A percentile compares a stretch with the other conserved stretches of the same genome.
Evolutionary conservation across 2,888 invertebrate genomes (phyloP).

Genomic region (Ophion obscuratus): DNA sequence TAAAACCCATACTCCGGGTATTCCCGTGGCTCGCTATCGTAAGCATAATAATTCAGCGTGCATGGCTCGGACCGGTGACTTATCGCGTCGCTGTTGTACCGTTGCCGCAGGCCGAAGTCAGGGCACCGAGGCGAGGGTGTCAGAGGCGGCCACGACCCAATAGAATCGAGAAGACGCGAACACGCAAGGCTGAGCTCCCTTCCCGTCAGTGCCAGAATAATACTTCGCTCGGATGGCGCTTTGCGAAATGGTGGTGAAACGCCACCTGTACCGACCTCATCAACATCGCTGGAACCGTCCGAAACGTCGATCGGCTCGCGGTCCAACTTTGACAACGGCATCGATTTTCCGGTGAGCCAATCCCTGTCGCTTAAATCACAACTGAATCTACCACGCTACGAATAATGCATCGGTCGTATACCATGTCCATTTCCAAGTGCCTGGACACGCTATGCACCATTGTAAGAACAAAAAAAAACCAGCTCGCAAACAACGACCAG

Average conservation of each 20-base stretch:
- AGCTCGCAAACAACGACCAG: not conserved
- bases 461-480: not conserved
- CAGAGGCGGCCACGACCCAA: conserved; percentile 49
- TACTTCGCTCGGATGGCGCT: conserved; percentile 67
- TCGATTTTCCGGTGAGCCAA: conserved; percentile 76
- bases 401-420: not conserved
- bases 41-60: conserved; percentile 46
- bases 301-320: conserved; percentile 59
- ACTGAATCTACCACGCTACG: conserved; percentile 1
- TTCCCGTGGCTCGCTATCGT: conserved; percentile 26
- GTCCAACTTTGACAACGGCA: conserved; percentile 66
- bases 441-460: not conserved
- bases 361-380: conserved; percentile 41
- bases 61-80: not conserved
- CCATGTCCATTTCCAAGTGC: not conserved
- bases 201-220: conserved; percentile 78
- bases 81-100: conserved; percentile 25
- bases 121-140: conserved; percentile 44
- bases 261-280: conserved; percentile 27
- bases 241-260: conserved; percentile 31
- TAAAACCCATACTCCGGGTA: conserved; percentile 38
- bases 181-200: conserved; percentile 73
- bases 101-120: conserved; percentile 38
- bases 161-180: conserved; percentile 68
- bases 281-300: conserved; percentile 37